Evolutionary conservation across 2,113 vertebrate genomes (phyloP).

Genomic region (Cottus gobio): DNA sequence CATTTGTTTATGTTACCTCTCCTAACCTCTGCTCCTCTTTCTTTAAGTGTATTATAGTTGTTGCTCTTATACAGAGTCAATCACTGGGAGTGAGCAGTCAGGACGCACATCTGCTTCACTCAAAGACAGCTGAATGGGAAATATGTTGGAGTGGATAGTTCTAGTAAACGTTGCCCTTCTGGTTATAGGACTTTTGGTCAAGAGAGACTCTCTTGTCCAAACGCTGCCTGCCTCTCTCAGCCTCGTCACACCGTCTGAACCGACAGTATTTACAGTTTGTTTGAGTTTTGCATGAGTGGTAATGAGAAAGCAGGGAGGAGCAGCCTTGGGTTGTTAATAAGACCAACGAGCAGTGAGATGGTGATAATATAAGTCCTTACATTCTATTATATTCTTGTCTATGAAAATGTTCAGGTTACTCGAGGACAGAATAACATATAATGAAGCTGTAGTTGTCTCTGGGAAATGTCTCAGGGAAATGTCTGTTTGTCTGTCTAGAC

Average conservation of each 20-base stretch:
- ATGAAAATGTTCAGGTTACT: too few relatives aligned
- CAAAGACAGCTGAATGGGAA: not conserved
- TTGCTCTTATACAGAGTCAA: not conserved
- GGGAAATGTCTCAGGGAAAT: too few relatives aligned
- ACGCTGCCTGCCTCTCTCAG: not conserved
- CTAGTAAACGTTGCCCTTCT: not conserved
- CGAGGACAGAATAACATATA: too few relatives aligned
- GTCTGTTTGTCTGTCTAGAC: too few relatives aligned
- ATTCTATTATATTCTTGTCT: too few relatives aligned
- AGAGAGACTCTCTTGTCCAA: not conserved
- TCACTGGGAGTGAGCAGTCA: not conserved
- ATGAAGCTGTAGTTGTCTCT: too few relatives aligned
- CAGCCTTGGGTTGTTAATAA: slow-evolving; percentile 35
- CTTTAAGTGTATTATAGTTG: not conserved
- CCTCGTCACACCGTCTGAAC: not conserved
- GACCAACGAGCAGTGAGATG: too few relatives aligned
- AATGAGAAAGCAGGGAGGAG: slow-evolving; percentile 42
- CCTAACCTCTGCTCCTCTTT: not conserved
- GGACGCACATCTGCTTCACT: not conserved
- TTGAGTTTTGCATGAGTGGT: slow-evolving; percentile 29
- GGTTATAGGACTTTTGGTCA: not conserved
- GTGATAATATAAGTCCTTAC: too few relatives aligned
- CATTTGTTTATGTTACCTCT: slow-evolving; percentile 8
- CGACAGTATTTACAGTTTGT: slow-evolving; percentile 38
- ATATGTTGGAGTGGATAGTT: not conserved